Evolutionary conservation across 2,113 vertebrate genomes (phyloP), one percentile per base, ranked within the genome.

Genomic region (Aspiorhynchus laticeps): DNA sequence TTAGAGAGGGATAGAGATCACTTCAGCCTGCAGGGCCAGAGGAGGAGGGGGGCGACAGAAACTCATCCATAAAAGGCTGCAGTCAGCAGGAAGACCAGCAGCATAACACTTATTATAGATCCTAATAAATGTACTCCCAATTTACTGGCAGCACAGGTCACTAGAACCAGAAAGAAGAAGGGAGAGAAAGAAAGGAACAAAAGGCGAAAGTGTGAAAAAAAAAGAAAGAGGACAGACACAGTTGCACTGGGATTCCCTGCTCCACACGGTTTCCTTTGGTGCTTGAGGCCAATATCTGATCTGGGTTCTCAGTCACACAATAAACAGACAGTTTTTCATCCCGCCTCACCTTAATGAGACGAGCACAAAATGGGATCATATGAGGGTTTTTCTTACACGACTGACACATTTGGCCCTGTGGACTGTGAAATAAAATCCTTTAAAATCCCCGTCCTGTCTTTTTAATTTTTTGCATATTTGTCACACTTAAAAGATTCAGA

Each of bases 211-310:
- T 61, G 28, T 65, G 28, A 17, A 61, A 36, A 76, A 59, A 84
- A 51, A 46, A 78, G n/a, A 28, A 28, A 7, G 33, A 69, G 36
- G 80, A 28, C 19, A 33, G 51, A 41, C 24, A 46, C 1, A 67
- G n/a, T 75, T 71, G 87, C 61, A 61, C 59, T 76, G 82, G 82
- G 86, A 88, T 90, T 90, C 82, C 75, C 87, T 85, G 48, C 38
- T 67, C 69, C 41, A 24, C n/a, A 11, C 7, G 8, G 31, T 87
- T 65, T 78, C 26, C 41, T 82, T 59, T 80, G 33, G 41, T 38
- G 59, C 80, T 84, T 11, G 24, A 65, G 80, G 86, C 71, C 56
- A 77, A 41, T 38, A 76, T 53, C 71, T 26, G 71, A 87, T 87
- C 53, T 83, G 83, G 88, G 84, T 89, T 81, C 86, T 43, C 31